phyloP scores from a whole-genome alignment of 1,140 invertebrate species.

The Hypsibius dujardini region DNA sequence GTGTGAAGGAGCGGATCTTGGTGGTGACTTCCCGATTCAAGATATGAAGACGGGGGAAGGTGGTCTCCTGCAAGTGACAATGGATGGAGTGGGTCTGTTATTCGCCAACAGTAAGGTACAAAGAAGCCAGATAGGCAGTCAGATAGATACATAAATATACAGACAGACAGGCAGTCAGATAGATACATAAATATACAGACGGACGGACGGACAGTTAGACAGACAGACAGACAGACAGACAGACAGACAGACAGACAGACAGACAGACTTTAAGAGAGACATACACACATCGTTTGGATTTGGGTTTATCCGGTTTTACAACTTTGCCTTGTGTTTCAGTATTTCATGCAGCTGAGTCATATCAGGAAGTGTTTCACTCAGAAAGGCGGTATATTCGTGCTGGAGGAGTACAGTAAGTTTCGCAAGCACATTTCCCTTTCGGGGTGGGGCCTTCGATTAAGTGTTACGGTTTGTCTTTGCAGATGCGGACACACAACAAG shows the following conservation, averaged over 20 bases:
- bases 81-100: slow-evolving; percentile 91
- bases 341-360: slow-evolving; percentile 95
- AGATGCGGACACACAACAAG: slow-evolving; percentile 94
- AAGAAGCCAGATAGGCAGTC: not conserved
- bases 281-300: not conserved
- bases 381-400: slow-evolving; percentile 93
- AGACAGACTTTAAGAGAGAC: no score
- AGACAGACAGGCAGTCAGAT: no score
- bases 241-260: no score
- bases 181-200: no score
- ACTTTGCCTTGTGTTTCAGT: slow-evolving; percentile 52
- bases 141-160: not conserved
- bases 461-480: slow-evolving; percentile 34
- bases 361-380: slow-evolving; percentile 98
- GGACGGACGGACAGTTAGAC: no score
- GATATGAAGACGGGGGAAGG: slow-evolving; percentile 89
- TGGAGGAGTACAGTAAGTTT: slow-evolving; percentile 94
- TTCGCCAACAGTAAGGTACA: slow-evolving; percentile 96
- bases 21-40: slow-evolving; percentile 94
- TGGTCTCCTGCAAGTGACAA: slow-evolving; percentile 91
- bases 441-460: not conserved
- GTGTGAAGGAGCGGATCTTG: slow-evolving; percentile 47
- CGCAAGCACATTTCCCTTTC: slow-evolving; percentile 23
- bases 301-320: slow-evolving; percentile 21
- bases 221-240: no score